These are phyloP conservation scores for Lithosia quadra DNA, from an alignment of 2,888 invertebrate species.

Conservation along the genomic window DNA sequence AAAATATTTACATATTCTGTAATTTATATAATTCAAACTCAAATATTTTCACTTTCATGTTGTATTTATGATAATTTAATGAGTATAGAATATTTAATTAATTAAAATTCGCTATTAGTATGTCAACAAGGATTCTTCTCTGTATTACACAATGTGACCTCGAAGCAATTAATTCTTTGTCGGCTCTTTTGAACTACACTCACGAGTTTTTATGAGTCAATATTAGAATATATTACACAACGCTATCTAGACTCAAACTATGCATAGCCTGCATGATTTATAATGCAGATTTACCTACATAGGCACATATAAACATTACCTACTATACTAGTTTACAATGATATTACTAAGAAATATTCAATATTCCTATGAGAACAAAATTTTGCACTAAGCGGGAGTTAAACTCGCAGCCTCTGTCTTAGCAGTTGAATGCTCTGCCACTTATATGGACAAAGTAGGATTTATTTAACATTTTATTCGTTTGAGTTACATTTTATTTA, in stretches of 20 bases:
- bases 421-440: background rate
- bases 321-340: too few species aligned
- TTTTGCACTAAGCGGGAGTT: background rate
- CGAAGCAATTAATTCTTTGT: background rate
- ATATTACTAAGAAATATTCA: too few species aligned
- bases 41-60: background rate
- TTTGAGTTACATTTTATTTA: background rate
- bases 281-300: too few species aligned
- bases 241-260: background rate
- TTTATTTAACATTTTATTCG: background rate
- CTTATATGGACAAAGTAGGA: background rate
- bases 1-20: background rate
- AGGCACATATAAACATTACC: too few species aligned
- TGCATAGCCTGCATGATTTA: background rate
- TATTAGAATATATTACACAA: too few species aligned
- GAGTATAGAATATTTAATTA: background rate
- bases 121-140: background rate
- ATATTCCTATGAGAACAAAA: too few species aligned
- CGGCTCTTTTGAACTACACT: background rate
- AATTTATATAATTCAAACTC: background rate
- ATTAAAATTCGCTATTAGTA: background rate
- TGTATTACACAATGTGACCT: background rate
- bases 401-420: background rate
- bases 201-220: too few species aligned
- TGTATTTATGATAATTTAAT: background rate